Conservation (phyloP, 1,140 invertebrate species). For the Myzus persicae region DNA sequence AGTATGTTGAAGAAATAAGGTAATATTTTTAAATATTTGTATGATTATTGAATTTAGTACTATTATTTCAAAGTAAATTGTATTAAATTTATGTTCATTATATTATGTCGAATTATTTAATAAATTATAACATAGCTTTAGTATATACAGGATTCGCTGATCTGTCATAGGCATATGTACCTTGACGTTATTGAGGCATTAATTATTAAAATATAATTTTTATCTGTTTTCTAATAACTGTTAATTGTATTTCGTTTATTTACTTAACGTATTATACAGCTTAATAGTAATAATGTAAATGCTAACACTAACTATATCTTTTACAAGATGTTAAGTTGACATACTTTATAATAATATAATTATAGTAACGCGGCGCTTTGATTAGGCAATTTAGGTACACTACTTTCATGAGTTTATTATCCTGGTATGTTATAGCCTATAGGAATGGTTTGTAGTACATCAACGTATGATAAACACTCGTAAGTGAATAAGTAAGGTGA, state of each 20-base stretch:
- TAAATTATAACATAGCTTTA: not conserved
- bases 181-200: too few relatives aligned
- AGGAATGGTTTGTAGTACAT: not conserved
- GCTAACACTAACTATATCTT: too few relatives aligned
- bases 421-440: not conserved
- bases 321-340: not conserved
- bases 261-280: not conserved
- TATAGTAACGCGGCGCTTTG: not conserved
- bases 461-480: not conserved
- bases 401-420: not conserved
- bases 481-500: not conserved
- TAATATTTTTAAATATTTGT: not conserved
- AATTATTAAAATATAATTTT: not conserved
- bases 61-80: too few relatives aligned
- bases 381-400: slow-evolving; percentile 1
- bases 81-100: too few relatives aligned
- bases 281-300: not conserved
- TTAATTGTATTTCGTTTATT: not conserved
- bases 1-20: not conserved
- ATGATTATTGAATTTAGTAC: not conserved
- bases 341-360: not conserved
- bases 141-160: not conserved
- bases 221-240: not conserved
- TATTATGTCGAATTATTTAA: not conserved
- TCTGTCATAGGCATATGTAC: not conserved